Evolutionary conservation across 2,113 vertebrate genomes (phyloP).

Genomic region (Microtus richardsoni): DNA sequence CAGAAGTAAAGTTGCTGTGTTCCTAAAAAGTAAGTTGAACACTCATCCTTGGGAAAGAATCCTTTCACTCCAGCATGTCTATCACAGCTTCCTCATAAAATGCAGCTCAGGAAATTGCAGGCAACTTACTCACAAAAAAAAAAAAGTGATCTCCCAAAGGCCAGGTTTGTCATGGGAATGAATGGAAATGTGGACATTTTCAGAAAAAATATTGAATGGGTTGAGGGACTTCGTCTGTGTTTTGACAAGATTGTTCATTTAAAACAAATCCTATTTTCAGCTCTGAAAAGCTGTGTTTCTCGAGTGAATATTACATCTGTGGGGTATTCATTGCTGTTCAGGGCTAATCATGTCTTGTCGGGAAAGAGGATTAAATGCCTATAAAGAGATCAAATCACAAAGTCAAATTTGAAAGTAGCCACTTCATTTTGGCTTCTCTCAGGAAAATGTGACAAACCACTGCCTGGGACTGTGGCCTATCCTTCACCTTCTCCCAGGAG

Average conservation of each 20-base stretch:
- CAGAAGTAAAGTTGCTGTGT: neutral
- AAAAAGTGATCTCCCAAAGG: neutral
- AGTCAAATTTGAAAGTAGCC: slow-evolving; percentile 34
- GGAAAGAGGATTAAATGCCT: slow-evolving; percentile 24
- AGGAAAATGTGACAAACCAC: neutral
- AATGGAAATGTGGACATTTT: slow-evolving; percentile 57
- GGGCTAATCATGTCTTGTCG: neutral
- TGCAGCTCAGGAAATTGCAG: slow-evolving; percentile 34
- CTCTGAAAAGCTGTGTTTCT: slow-evolving; percentile 62
- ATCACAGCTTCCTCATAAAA: slow-evolving; percentile 49
- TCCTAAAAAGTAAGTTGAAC: slow-evolving; percentile 46
- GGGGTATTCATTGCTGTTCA: neutral
- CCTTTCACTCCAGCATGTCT: slow-evolving; percentile 28
- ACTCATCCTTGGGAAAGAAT: slow-evolving; percentile 30
- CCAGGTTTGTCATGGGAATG: slow-evolving; percentile 44
- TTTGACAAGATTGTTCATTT: slow-evolving; percentile 56
- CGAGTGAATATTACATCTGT: slow-evolving; percentile 38
- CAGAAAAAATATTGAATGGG: neutral
- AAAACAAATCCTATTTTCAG: slow-evolving; percentile 51
- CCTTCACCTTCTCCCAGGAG: neutral
- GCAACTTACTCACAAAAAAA: neutral
- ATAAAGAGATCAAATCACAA: slow-evolving; percentile 17
- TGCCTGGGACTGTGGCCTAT: fast-evolving
- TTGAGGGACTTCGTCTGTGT: slow-evolving; percentile 45
- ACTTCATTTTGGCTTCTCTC: neutral